Evolutionary conservation across 1,140 invertebrate genomes (phyloP), one percentile per base, ranked within the genome.

Genomic region (Heliconius melpomene): DNA sequence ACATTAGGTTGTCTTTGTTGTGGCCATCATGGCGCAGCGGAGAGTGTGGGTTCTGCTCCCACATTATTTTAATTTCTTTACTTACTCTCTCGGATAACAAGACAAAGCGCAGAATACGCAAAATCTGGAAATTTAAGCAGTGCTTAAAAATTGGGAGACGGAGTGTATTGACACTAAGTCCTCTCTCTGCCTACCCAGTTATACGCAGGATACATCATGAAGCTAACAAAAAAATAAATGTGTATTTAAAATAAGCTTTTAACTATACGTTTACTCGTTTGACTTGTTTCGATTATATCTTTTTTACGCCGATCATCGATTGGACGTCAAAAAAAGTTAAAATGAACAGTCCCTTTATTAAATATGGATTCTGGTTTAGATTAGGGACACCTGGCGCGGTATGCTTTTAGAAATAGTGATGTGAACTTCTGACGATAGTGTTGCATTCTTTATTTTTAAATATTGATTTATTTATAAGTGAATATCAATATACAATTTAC

Each of bases 321-420:
- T 66, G 60, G 26, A 66, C 26, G 13, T 66, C 26, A 66, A 66
- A 66, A 66, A 66, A 66, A 66, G 60, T 66, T 29, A 66, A 66
- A 66, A 66, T 66, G 60, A 66, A 66, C 60, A 66, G 60, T 66
- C 60, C 60, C 60, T 66, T 66, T 66, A 66, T 66, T 66, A 66
- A 66, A 66, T 7, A 26, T 66, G 60, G 60, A 66, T 66, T 66
- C 60, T 66, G 60, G 60, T 66, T 66, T 66, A 66, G 60, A 66
- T 66, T 66, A 66, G 60, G 60, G 13, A 66, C 60, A 66, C 60
- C 60, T 66, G 60, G 60, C 11, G 60, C 60, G 60, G 26, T 3
- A 66, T 66, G 60, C 60, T 29, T 66, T 66, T 26, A 66, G 26
- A 66, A 29, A 6, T 66, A 66, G 60, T 66, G 60, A 66, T 26